A percentile compares a stretch with the other conserved stretches of the same genome.
Evolutionary conservation across 2,113 vertebrate genomes (phyloP).

Genomic region (Cryptotis parvus): DNA sequence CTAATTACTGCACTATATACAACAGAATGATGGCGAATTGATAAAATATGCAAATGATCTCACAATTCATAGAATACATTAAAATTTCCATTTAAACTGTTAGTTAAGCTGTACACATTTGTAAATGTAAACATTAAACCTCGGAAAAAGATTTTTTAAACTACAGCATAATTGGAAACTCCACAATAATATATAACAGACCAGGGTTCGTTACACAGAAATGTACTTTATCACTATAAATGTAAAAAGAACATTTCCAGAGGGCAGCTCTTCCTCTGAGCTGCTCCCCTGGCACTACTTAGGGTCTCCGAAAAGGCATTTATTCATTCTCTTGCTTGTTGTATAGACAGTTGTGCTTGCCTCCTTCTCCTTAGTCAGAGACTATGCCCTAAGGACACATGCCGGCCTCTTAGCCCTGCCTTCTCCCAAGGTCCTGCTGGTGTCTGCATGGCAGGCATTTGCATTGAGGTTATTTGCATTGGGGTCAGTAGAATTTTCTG

Average conservation of each 20-base stretch:
- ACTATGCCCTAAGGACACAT: accelerated
- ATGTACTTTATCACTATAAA: neutral
- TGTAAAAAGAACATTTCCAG: neutral
- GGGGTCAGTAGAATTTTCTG: neutral
- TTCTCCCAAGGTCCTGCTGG: accelerated
- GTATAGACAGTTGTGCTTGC: accelerated
- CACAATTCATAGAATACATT: conserved; percentile 65
- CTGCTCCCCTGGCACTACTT: neutral
- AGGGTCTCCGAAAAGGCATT: neutral
- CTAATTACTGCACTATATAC: neutral
- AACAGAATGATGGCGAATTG: conserved; percentile 35
- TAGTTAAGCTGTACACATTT: conserved; percentile 66
- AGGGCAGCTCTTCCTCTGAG: neutral
- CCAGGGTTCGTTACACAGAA: neutral
- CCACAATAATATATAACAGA: neutral
- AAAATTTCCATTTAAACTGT: conserved; percentile 71
- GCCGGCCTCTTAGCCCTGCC: accelerated
- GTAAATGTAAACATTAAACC: conserved; percentile 70
- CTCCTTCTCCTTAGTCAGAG: neutral
- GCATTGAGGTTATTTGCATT: no score
- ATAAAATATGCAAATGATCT: conserved; percentile 72
- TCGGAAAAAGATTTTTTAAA: conserved; percentile 62
- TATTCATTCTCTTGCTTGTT: neutral
- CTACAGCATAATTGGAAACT: conserved; percentile 47
- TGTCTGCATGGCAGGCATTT: accelerated